Conservation (phyloP, 2,888 invertebrate species). For the Mystacides longicornis region DNA sequence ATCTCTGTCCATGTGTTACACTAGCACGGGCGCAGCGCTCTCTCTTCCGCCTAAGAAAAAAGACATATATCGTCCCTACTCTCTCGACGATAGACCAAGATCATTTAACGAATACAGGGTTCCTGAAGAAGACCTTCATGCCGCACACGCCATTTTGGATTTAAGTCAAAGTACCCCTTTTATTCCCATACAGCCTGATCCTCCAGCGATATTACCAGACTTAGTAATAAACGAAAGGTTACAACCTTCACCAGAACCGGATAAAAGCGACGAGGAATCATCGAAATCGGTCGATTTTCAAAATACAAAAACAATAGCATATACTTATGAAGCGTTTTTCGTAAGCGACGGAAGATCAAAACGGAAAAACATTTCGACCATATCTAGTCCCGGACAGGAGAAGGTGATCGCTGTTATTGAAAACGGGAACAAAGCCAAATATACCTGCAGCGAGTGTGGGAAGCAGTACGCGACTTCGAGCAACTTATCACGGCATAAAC, state of each 20-base stretch:
- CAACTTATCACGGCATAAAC: constrained; percentile 83
- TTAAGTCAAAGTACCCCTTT: constrained; percentile 79
- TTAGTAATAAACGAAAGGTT: constrained; percentile 27
- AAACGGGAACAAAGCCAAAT: constrained; percentile 44
- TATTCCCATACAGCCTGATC: constrained; percentile 44
- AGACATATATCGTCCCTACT: constrained; percentile 85
- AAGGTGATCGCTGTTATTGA: constrained; percentile 37
- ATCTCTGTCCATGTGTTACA: constrained; percentile 76
- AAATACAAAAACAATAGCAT: constrained; percentile 66
- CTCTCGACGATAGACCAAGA: constrained; percentile 61
- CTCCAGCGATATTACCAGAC: constrained; percentile 27
- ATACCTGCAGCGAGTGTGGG: constrained; percentile 82
- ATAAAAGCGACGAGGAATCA: constrained; percentile 9
- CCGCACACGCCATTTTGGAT: constrained; percentile 84
- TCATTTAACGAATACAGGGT: constrained; percentile 49
- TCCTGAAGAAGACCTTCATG: constrained; percentile 73
- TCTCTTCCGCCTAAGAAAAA: constrained; percentile 85
- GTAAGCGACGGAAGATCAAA: constrained; percentile 85
- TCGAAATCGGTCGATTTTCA: constrained; percentile 30
- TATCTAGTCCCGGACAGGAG: constrained; percentile 35
- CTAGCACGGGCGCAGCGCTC: constrained; percentile 75
- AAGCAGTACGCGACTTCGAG: constrained; percentile 88
- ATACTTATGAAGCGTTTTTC: constrained; percentile 88
- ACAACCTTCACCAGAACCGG: constrained; percentile 28
- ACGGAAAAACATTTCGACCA: constrained; percentile 49